Evolutionary conservation across 2,113 vertebrate genomes (phyloP), one percentile per base, ranked within the genome.

Genomic region (Mus spicilegus): DNA sequence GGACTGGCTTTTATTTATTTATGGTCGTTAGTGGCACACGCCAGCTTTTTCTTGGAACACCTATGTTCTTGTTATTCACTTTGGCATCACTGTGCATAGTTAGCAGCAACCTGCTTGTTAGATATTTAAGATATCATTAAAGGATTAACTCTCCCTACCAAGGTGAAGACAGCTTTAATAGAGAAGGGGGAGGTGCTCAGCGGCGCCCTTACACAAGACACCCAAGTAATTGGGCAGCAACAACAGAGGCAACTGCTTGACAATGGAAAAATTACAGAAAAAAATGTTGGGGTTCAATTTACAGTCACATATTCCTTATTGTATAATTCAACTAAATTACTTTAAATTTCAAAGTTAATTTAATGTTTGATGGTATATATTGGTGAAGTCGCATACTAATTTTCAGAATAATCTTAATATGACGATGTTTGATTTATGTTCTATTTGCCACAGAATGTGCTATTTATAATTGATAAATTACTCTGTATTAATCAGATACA

Each of bases 61-160:
- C 96, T 96, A 89, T 54, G 58, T 94, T 95, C 76, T 0, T 89
- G 10, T 69, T 98, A 97, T 95, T 98, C 96, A 96, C 67, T 97
- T 97, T 98, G 92, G 88, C 96, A 98, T 98, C 95, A 95, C 81
- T 97, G 94, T 98, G 98, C 98, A 97, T 98, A 98, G 97, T 98
- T 96, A 98, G 96, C 95, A 97, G 88, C 96, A 98, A 98, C 94
- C 93, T 97, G 63, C 96, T 98, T 97, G 72, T 88, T 97, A 98
- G 91, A 96, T 96, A 98, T 98, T 98, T 97, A 97, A 98, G 94
- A 97, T 98, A 96, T 0, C 81, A 98, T 97, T 96, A 97, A 97
- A 96, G 96, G 33, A 96, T 87, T 96, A 96, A 97, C 96, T 91
- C 97, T 84, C 88, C 69, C 89, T 51, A 77, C 56, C 26, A 94